Conservation (phyloP, 2,797 vertebrate species). For the Stomatorhinus walkeri region DNA sequence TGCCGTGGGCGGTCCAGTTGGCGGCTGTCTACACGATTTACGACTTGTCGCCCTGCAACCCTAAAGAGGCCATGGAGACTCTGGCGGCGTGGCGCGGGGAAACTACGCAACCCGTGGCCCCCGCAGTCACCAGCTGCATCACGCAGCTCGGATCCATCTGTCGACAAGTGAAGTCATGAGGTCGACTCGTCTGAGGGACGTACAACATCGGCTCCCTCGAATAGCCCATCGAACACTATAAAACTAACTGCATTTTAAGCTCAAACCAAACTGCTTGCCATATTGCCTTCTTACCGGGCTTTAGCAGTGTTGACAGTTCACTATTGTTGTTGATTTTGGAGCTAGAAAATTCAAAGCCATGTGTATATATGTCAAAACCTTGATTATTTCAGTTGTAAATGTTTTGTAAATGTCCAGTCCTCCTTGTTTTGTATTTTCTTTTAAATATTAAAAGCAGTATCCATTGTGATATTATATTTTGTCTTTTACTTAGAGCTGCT, state of each 20-base stretch:
- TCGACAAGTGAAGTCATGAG: constrained; percentile 39
- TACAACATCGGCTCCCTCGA: not conserved
- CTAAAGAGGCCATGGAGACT: constrained; percentile 65
- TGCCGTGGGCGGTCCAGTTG: constrained; percentile 86
- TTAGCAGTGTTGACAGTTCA: not conserved
- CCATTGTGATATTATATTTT: constrained; percentile 3
- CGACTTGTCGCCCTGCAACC: constrained; percentile 80
- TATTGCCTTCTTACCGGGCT: not conserved
- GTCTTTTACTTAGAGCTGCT: not conserved
- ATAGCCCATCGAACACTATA: not conserved
- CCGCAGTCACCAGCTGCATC: constrained; percentile 65
- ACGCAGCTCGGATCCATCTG: constrained; percentile 70
- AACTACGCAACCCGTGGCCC: constrained; percentile 54
- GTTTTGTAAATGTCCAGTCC: constrained; percentile 41
- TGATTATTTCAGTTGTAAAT: constrained; percentile 26
- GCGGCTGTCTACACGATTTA: constrained; percentile 80
- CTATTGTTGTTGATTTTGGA: not conserved
- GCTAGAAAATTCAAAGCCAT: not conserved
- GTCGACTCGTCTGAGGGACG: not conserved
- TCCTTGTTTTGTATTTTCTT: constrained; percentile 39
- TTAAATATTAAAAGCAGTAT: constrained; percentile 46
- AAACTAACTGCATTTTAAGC: not conserved
- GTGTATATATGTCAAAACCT: not conserved
- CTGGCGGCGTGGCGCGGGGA: constrained; percentile 71
- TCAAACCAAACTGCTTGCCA: not conserved